Evolutionary conservation across 2,888 invertebrate genomes (phyloP), one percentile per base, ranked within the genome.

Genomic region (Emmelina monodactyla): DNA sequence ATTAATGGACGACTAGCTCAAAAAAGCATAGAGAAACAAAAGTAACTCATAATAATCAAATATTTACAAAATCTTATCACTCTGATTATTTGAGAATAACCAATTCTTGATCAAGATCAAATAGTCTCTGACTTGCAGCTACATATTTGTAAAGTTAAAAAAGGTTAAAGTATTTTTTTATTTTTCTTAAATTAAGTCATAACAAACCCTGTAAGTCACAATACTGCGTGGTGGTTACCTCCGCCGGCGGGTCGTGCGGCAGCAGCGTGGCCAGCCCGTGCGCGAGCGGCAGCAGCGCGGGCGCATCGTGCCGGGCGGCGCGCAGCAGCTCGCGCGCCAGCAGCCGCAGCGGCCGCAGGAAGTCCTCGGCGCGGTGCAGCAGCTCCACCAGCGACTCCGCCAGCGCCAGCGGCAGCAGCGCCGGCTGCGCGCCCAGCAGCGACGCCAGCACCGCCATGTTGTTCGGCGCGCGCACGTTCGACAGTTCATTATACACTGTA

Each of bases 401-500:
- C 54, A 94, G 84, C 43, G 91, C 85, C 34, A 86, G 87, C 0
- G 96, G 91, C 32, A 95, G 90, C 29, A 85, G 82, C 46, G 92
- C 91, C 2, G 93, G 88, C 40, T 89, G 85, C 14, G 90, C 88
- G 67, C 92, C 91, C 58, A 97, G 92, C 70, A 97, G 88, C 7
- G 92, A 91, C 2, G 89, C 89, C 11, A 97, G 82, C 66, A 97
- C 89, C 9, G 92, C 87, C 89, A 97, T 92, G 71, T 97, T 97
- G 79, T 96, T 97, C 0, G 94, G 92, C 72, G 96, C 95, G 39
- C 97, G 85, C 16, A 90, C 88, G 55, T 91, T 90, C 0, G 96
- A 94, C 45, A 97, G 75, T 78, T 97, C 97, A 70, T 97, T 97
- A 81, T 94, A 95, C 38, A 97, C 90, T 0, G 94, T 94, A 58